Percentiles rank a stretch among this genome's conserved stretches.
Evolutionary conservation across 2,113 vertebrate genomes (phyloP).

Genomic region (Sisor rabdophorus): DNA sequence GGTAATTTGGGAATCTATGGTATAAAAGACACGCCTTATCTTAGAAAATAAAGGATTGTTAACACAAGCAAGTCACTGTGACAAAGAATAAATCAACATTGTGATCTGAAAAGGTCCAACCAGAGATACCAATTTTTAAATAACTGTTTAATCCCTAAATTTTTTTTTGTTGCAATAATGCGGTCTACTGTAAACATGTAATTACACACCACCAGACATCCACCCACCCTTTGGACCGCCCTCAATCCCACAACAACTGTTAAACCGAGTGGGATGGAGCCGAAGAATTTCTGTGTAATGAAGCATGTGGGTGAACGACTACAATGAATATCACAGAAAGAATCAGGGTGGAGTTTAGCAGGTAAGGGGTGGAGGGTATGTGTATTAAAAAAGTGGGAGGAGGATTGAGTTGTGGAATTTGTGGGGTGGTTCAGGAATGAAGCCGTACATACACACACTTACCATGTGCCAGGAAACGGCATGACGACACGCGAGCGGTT

Average conservation of each 20-base stretch:
- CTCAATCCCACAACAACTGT: not conserved
- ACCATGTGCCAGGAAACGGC: conserved; percentile 78
- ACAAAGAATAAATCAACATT: not conserved
- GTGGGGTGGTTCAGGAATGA: conserved; percentile 76
- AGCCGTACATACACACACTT: conserved; percentile 79
- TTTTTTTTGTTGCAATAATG: not conserved
- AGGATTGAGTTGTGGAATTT: conserved; percentile 50
- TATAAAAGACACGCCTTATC: no score
- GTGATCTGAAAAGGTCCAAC: not conserved
- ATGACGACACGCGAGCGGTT: conserved; percentile 80
- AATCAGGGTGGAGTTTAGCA: conserved; percentile 41
- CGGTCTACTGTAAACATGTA: not conserved
- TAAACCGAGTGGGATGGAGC: not conserved
- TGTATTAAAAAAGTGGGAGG: conserved; percentile 38
- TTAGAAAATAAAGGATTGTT: not conserved
- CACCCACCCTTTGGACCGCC: not conserved
- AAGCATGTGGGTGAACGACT: not conserved
- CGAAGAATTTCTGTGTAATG: not conserved
- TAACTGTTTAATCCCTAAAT: not conserved
- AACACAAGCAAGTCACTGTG: not conserved
- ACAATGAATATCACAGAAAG: conserved; percentile 37
- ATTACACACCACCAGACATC: not conserved
- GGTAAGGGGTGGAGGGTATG: conserved; percentile 40
- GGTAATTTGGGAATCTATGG: not conserved
- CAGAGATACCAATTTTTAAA: not conserved